These are phyloP conservation scores for Hirtodrosophila cameraria DNA, from an alignment of 2,888 invertebrate genomes.

Conservation along the genomic window DNA sequence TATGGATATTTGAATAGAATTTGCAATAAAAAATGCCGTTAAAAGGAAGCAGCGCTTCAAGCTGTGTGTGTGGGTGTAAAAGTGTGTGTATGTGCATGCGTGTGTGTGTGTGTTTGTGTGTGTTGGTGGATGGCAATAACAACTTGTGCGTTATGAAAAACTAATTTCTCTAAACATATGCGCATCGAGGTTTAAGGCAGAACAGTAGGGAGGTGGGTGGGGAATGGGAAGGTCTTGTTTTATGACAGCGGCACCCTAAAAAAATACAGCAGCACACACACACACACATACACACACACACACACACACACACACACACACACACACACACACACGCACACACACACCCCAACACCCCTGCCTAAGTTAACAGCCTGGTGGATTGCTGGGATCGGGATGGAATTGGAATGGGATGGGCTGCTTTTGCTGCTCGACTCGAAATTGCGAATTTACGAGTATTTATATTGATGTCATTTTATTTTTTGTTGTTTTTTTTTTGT, in stretches of 20 bases:
- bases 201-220: neutral
- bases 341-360: neutral
- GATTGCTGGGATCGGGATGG: conserved; percentile 44
- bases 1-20: conserved; percentile 81
- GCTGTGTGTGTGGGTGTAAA: conserved; percentile 9
- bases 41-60: conserved; percentile 59
- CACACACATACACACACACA: neutral
- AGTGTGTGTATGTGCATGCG: too few species aligned
- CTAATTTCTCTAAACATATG: conserved; percentile 81
- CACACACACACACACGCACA: neutral
- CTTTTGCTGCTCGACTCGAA: conserved; percentile 55
- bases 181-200: conserved; percentile 56
- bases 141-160: conserved; percentile 82
- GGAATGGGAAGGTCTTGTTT: conserved; percentile 33
- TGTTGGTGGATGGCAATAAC: conserved; percentile 65
- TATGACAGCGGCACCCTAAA: conserved; percentile 54
- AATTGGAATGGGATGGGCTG: conserved; percentile 25
- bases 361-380: conserved; percentile 59
- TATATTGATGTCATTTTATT: conserved; percentile 79
- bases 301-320: neutral
- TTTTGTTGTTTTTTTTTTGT: conserved; percentile 78
- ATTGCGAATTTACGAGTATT: conserved; percentile 81
- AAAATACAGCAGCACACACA: neutral
- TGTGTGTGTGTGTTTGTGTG: neutral
- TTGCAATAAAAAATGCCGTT: conserved; percentile 81